Base-by-base conservation (phyloP, 2,888 invertebrate genomes). In the Sinodicranocentrus sp. region DNA sequence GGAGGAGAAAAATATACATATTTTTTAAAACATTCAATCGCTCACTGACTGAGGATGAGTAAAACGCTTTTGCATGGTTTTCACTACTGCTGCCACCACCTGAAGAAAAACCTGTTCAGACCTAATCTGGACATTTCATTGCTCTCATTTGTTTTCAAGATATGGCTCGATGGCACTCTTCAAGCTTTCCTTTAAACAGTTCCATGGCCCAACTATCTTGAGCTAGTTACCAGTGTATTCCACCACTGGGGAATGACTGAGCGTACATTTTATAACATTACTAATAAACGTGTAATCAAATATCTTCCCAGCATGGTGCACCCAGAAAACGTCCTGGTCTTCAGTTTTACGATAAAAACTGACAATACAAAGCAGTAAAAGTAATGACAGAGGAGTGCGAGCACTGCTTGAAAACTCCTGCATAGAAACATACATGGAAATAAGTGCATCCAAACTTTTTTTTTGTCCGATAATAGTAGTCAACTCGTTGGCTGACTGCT, bases 81-180 rank as follows among this genome's bases (percentile, higher is more conserved):
- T 33, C n/a, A 52, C n/a, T 52, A 52, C 19, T 52, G n/a, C n/a
- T 8, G 33, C 57, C 23, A 21, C 6, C 21, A 57, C 57, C 10
- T 39, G 54, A 52, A 21, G 54, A 63, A 71, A 79, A 79, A 79
- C 79, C 79, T 70, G 79, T 71, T 71, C 61, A 21, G 43, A 33
- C 71, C 71, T 79, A 79, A 71, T 79, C 79, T 79, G 79, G 79
- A 79, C 79, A 63, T 71, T 71, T 79, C 71, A 79, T 79, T 79
- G 79, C 79, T 79, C 79, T 71, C 71, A 79, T 79, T 79, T 79
- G 71, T 79, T 71, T 63, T 71, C 28, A 57, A 67, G 67, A 76
- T 76, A 76, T 76, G 39, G 75, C 61, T 76, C 33, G 70, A 48
- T 70, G 48, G 70, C 70, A 70, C 23, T 44, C 23, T 57, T 57